Conservation (phyloP, 2,113 vertebrate genomes). For the Okapia johnstoni region DNA sequence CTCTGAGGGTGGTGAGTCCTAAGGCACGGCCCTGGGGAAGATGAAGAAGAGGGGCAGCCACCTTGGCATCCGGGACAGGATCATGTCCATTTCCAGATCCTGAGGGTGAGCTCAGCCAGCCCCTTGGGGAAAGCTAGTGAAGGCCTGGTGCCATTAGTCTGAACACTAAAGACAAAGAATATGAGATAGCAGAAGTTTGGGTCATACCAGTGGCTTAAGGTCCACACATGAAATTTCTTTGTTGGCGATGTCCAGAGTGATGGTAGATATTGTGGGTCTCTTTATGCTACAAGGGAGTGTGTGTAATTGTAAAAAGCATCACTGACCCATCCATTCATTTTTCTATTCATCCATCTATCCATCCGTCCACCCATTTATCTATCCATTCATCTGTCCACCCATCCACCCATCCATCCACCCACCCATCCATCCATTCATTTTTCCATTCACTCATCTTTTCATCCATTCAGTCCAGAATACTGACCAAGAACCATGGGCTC, state of each 20-base stretch:
- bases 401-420: too few relatives aligned
- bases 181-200: background rate
- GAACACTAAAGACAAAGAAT: rapidly evolving
- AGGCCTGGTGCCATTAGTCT: background rate
- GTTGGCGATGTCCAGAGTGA: constrained; percentile 64
- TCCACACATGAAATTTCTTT: constrained; percentile 60
- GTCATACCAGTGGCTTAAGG: constrained; percentile 57
- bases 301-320: background rate
- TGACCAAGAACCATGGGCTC: background rate
- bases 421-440: too few relatives aligned
- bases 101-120: background rate
- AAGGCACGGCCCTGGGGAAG: background rate
- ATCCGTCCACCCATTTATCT: background rate
- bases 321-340: background rate
- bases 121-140: background rate
- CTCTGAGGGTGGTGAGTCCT: background rate
- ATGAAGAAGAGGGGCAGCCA: background rate
- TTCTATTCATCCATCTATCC: background rate
- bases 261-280: background rate
- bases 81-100: background rate
- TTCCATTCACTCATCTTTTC: background rate
- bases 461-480: too few relatives aligned
- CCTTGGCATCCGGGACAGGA: rapidly evolving
- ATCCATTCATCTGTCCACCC: background rate
- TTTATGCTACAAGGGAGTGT: constrained; percentile 18